Base-by-base conservation (phyloP, 2,888 invertebrate genomes). In the Oligia strigilis region DNA sequence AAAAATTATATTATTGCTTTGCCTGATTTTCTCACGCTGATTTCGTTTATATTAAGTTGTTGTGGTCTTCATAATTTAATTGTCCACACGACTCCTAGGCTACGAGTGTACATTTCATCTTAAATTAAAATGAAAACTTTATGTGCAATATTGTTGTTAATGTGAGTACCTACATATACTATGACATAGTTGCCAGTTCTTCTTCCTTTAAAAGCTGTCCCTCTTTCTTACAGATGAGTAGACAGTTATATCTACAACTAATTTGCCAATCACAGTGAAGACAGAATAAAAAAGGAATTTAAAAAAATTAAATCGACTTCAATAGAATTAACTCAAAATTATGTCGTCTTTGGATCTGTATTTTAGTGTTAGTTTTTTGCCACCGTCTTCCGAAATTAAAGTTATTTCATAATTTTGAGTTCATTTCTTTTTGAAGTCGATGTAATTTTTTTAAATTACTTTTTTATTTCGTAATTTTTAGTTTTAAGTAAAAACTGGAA, bases 71-170 rank as follows among this genome's bases (percentile, higher is more conserved):
- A n/a, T 75, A 13, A 76, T 46, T 76, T 49, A 60, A n/a, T 9
- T 36, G 60, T 4, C 19, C 5, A n/a, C 46, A 46, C 9, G 14
- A 19, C 19, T 77, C 5, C 14, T 14, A 1, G 29, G 29, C 29
- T 29, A 40, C 19, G 5, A 3, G 76, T 46, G 11, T n/a, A n/a
- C 23, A 36, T 76, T 5, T 17, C 58, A 46, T 72, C 13, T 19
- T 29, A 67, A 11, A 23, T 9, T 17, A 72, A 71, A 76, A 76
- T 76, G 76, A 60, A 60, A 77, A n/a, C n/a, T 19, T n/a, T 49
- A 40, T 40, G 13, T 77, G 19, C n/a, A 62, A 60, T 77, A 77
- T 19, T 62, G 2, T 49, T 73, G 2, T n/a, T 73, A 49, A 11
- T 73, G 73, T 73, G 72, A 73, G 73, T 69, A 67, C n/a, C 14